Evolutionary conservation across 1,140 invertebrate genomes (phyloP), one percentile per base, ranked within the genome.

Genomic region (Drosophila baimaii): DNA sequence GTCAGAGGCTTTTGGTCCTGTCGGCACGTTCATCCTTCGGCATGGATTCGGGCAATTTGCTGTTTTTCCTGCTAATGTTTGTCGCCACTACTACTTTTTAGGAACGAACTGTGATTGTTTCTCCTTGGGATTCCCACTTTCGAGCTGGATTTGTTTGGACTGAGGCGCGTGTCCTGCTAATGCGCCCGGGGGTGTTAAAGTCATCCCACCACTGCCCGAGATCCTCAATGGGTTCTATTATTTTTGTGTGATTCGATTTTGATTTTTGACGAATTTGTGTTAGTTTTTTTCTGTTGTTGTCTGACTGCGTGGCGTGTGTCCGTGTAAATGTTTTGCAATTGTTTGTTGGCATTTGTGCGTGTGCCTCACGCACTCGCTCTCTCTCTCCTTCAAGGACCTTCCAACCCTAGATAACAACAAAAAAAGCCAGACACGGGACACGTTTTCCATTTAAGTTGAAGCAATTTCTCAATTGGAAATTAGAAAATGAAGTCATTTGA

Each of bases 301-400:
- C 51, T 55, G 51, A 65, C 59, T 57, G 31, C 21, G 23, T 61
- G 56, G 68, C 77, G 79, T 89, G 84, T 68, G 84, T 83, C 73
- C 54, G 80, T 77, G 68, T 89, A 88, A 89, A 88, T 89, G 80
- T 83, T 88, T 89, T 47, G 80, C 84, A 88, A 88, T 88, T 88
- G 84, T 88, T 88, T 89, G 84, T 88, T 88, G 84, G 66, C 64
- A 73, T 83, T 84, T 81, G 84, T 88, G 80, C 77, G 83, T 89
- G 72, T 49, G 83, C 65, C 83, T 69, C 83, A 89, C 79, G 83
- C 83, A 77, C 49, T 63, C 61, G 23, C 39, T 41, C 56, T 79
- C 41, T 13, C 29, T 63, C 41, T 13, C 29, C 59, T 64, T 58
- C 55, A 52, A 77, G 64, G 51, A 70, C 66, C 65, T 56, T 41